Base-by-base conservation (phyloP, 2,113 vertebrate species). In the Sinocyclocheilus grahami region DNA sequence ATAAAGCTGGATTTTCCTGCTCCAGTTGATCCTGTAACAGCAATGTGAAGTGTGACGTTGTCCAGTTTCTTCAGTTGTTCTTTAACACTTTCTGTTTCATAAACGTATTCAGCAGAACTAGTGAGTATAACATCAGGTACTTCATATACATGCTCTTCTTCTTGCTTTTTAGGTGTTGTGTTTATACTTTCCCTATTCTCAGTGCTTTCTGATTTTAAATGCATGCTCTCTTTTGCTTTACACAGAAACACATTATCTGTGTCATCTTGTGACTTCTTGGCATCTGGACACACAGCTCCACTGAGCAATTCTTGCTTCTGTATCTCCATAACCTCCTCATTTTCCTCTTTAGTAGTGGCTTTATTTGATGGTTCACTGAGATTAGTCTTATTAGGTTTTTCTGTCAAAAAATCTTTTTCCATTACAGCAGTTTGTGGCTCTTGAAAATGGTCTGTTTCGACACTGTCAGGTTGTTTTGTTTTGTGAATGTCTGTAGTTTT, bases 1-100 rank as follows among this genome's bases (percentile, higher is more conserved):
- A 95, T 92, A 78, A 95, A 93, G 2, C 92, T 91, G 30, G 94
- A 95, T 83, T 95, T 95, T 75, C 94, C 94, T 0, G 93, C 85
- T 0, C 95, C 94, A 0, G 93, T 91, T 77, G 94, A 93, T 13
- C 94, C 95, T 0, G 91, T 94, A 30, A 95, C 88, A 0, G 92
- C 94, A 27, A 95, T 92, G 76, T 95, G 87, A 51, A 95, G 88
- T 12, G 84, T 85, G 67, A 89, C 24, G 13, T 89, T 71, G 16
- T 72, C 55, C 46, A 89, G 51, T 14, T 72, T 51, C 0, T 85
- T 83, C 1, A 85, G 14, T 72, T 62, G 37, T 46, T 78, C 51
- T 82, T 33, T 30, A 12, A 79, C 51, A 74, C 67, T 39, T 33
- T 39, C n/a, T 9, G 27, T 33, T 77, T 33, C 24, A 33, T 53